A percentile compares a stretch with the other conserved stretches of the same genome.
Conservation (phyloP, 1,140 invertebrate genomes). For the Tenebrio molitor region DNA sequence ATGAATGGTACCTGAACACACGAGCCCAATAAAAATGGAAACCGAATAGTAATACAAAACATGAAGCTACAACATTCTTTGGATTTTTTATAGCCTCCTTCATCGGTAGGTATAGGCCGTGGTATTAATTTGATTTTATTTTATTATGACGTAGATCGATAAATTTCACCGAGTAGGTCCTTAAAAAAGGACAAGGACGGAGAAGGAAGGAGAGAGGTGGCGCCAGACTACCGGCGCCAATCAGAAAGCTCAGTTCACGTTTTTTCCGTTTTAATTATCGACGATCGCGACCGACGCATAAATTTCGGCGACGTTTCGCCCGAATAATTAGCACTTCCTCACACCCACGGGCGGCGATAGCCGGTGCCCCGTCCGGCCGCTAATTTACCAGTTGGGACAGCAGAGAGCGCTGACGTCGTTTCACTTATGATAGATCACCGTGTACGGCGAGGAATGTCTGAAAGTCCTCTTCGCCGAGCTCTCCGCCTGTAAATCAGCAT, state of each 20-base stretch:
- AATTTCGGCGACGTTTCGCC: neutral
- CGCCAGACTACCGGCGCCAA: conserved; percentile 47
- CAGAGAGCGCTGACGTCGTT: neutral
- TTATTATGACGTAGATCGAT: conserved; percentile 44
- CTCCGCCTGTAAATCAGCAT: neutral
- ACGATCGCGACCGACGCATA: conserved; percentile 4
- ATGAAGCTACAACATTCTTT: conserved; percentile 45
- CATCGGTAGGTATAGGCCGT: conserved; percentile 24
- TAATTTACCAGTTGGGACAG: conserved; percentile 1
- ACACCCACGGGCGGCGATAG: neutral
- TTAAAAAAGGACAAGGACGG: conserved; percentile 7
- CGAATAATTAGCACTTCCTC: neutral
- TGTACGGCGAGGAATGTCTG: neutral
- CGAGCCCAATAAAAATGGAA: conserved; percentile 39
- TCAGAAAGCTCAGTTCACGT: conserved; percentile 23
- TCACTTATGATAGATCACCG: neutral
- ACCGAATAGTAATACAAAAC: conserved; percentile 28
- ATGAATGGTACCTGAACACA: conserved; percentile 30
- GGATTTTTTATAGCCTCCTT: conserved; percentile 40
- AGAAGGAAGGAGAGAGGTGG: conserved; percentile 38
- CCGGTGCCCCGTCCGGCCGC: neutral
- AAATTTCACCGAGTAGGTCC: conserved; percentile 35
- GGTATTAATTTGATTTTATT: conserved; percentile 46
- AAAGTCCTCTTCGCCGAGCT: neutral
- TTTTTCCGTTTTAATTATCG: conserved; percentile 15